phyloP scores from a whole-genome alignment of 2,888 invertebrate genomes.

The Ornithoptera priamus region DNA sequence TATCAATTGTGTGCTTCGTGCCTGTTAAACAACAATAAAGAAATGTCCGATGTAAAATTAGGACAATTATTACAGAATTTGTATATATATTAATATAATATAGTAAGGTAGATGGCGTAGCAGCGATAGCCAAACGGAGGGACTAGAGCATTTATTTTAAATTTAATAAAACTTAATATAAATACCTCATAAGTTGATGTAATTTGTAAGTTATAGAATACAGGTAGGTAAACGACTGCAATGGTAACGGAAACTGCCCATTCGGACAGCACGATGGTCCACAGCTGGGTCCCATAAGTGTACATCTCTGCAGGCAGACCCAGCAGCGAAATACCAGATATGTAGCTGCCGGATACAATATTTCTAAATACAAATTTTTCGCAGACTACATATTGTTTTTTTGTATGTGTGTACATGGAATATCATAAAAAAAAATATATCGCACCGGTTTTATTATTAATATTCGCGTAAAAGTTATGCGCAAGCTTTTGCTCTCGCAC shows the following conservation, averaged over 20 bases:
- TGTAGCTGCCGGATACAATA: slow-evolving; percentile 79
- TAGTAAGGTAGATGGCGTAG: no score
- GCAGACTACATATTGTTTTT: not conserved
- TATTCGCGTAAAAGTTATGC: not conserved
- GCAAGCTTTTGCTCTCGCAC: not conserved
- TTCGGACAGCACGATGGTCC: slow-evolving; percentile 83
- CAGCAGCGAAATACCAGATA: slow-evolving; percentile 86
- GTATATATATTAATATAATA: no score
- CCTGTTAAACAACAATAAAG: no score
- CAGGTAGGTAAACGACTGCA: slow-evolving; percentile 84
- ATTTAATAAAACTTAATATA: not conserved
- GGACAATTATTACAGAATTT: no score
- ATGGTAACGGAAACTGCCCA: slow-evolving; percentile 84
- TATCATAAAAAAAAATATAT: no score
- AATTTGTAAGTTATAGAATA: slow-evolving; percentile 86
- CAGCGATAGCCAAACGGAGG: not conserved
- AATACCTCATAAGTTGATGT: slow-evolving; percentile 87
- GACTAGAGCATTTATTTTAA: not conserved
- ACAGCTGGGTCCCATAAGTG: slow-evolving; percentile 86
- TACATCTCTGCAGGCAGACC: slow-evolving; percentile 89
- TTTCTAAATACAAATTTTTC: not conserved
- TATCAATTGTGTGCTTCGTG: not conserved
- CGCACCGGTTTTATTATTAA: not conserved
- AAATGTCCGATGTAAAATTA: no score
- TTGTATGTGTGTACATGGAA: not conserved